phyloP scores from a whole-genome alignment of 1,140 invertebrate genomes.

The Drosophila ironensis region DNA sequence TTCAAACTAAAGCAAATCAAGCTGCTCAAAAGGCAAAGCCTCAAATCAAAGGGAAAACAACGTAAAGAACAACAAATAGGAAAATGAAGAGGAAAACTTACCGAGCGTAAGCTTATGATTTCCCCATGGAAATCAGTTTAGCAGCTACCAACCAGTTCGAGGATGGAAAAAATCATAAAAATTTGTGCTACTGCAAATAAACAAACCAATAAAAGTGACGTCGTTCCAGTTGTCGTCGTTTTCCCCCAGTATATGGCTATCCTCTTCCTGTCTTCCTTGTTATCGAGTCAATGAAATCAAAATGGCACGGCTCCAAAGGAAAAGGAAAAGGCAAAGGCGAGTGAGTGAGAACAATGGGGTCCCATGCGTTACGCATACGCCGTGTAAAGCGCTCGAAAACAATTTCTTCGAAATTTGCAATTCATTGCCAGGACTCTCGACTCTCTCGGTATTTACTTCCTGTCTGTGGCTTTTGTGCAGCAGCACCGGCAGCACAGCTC shows the following conservation, averaged over 20 bases:
- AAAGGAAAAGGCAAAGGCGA: neutral
- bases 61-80: conserved; percentile 19
- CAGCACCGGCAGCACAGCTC: neutral
- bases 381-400: conserved; percentile 60
- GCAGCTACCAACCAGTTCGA: conserved; percentile 34
- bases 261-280: conserved; percentile 6
- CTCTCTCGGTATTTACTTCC: conserved; percentile 45
- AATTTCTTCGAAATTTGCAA: conserved; percentile 66
- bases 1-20: neutral
- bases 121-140: conserved; percentile 77
- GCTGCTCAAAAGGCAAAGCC: conserved; percentile 11
- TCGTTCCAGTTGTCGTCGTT: conserved; percentile 10
- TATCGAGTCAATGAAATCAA: conserved; percentile 47
- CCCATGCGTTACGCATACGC: conserved; percentile 71
- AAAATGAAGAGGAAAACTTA: conserved; percentile 28
- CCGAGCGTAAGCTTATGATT: conserved; percentile 56
- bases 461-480: conserved; percentile 48
- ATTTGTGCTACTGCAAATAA: conserved; percentile 69
- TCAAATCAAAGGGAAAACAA: conserved; percentile 47
- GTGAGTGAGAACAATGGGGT: conserved; percentile 17
- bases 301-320: conserved; percentile 7
- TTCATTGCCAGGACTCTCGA: conserved; percentile 44
- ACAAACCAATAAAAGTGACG: conserved; percentile 55
- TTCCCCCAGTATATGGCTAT: neutral
- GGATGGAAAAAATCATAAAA: conserved; percentile 64